Evolutionary conservation across 2,113 vertebrate species (phyloP), one percentile per base, ranked within the genome.

Genomic region (Cephalopholis sonnerati): DNA sequence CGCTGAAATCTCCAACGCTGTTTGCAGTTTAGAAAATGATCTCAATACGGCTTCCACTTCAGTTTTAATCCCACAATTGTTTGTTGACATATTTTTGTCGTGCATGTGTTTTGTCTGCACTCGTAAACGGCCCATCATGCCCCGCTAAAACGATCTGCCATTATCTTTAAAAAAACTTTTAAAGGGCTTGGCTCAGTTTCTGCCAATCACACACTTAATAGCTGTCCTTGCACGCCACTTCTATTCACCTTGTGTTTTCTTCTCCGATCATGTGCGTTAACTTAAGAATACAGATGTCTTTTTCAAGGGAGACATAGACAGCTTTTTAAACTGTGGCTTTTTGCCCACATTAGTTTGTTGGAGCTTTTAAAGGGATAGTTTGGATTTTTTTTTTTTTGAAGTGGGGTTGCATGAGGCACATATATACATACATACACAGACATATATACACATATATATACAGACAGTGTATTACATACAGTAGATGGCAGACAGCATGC

Each of bases 51-150:
- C 75, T 69, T 72, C 59, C 66, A 61, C 61, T 82, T 89, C 27
- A 44, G 24, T 71, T 88, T 82, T 80, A 87, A 82, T 83, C 86
- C 48, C 11, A 1, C 71, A 20, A 36, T 79, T 86, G 83, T 88
- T 76, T 74, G 20, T 12, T 62, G 83, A 82, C 75, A 44, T 36
- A 3, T 74, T 67, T 41, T 61, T 51, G 55, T 68, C 57, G 71
- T 32, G 29, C 67, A 7, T 73, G 64, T 41, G 27, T 32, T 65
- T 44, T 67, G 74, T 77, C 54, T 41, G 36, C 22, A 6, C 39
- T 46, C 6, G 0, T 10, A 27, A 78, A 70, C 65, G 12, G 36
- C 24, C 72, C 12, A 46, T 9, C 11, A 18, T 15, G 64, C 66
- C 29, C 44, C 2, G 44, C 70, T 25, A 36, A 62, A 82, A 27